These are phyloP conservation scores for Pteromalus puparum DNA, from an alignment of 1,140 invertebrate genomes.

Conservation along the genomic window DNA sequence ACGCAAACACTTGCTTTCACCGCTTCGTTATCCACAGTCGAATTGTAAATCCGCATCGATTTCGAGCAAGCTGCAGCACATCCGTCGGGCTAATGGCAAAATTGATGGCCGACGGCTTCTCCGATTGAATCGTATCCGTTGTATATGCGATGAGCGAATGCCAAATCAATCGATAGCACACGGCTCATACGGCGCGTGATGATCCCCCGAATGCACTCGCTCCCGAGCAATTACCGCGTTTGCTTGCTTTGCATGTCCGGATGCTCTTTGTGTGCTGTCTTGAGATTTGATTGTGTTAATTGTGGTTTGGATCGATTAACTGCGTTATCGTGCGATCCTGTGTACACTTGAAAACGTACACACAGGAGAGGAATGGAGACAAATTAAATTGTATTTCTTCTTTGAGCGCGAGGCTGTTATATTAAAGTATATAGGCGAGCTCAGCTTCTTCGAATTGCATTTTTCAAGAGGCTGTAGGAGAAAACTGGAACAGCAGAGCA, in stretches of 20 bases:
- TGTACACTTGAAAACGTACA: not conserved
- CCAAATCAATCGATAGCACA: not conserved
- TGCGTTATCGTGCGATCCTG: not conserved
- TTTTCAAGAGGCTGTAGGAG: not conserved
- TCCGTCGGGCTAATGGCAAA: not conserved
- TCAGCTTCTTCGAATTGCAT: not conserved
- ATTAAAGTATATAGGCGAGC: too few species aligned
- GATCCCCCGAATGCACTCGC: not conserved
- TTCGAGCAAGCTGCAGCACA: not conserved
- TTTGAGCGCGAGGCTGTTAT: not conserved
- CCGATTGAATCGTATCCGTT: not conserved
- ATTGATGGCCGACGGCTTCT: not conserved
- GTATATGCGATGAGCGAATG: not conserved
- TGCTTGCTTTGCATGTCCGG: not conserved
- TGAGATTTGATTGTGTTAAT: not conserved
- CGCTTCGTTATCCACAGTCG: not conserved
- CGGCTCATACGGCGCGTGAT: not conserved
- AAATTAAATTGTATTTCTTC: not conserved
- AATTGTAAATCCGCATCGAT: not conserved
- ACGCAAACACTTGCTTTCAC: not conserved
- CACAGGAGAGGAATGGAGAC: not conserved
- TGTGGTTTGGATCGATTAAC: not conserved
- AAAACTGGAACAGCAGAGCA: not conserved
- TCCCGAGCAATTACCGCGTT: not conserved
- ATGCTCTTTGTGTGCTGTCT: not conserved